Evolutionary conservation across 2,888 invertebrate species (phyloP), one percentile per base, ranked within the genome.

Genomic region (Ceramica pisi): DNA sequence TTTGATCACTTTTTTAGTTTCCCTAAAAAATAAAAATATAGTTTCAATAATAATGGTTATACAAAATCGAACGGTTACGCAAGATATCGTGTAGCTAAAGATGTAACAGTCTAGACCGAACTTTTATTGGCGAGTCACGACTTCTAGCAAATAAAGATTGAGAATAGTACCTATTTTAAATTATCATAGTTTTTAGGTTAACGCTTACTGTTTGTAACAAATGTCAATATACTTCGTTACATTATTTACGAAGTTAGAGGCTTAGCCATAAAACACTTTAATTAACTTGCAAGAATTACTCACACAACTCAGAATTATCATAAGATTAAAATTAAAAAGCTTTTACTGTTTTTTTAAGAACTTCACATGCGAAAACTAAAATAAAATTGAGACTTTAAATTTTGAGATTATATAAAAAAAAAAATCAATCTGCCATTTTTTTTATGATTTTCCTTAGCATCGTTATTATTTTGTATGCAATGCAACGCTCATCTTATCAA

Each of bases 121-220:
- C 10, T 61, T 26, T 46, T 46, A 81, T 63, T 55, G 46, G 59
- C 31, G 16, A 50, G 21, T 75, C 76, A 80, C 67, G 81, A 75
- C 8, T 60, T 65, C 46, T 41, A 19, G 14, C 19, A 38, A 31
- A 59, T 67, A 63, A 48, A 78, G 7, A 51, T 67, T 38, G 6
- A 19, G 7, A 64, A 50, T 53, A 23, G 31, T 21, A n/a, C n/a
- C n/a, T n/a, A 44, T 64, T 63, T 63, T 26, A 51, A 26, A 60
- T 71, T 65, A 68, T 46, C 50, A 50, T 38, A 56, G 1, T 26
- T 64, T 57, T 56, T 53, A 75, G 19, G 41, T 57, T 69, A 80
- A 63, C 35, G 55, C 23, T 70, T 61, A 61, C 53, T 48, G 10
- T 67, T 31, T 9, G 31, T 38, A 46, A 53, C n/a, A 23, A 44